Percentiles rank a stretch among this genome's conserved stretches.
Conservation (phyloP, 2,888 invertebrate genomes). For the Drosophila macrospina region DNA sequence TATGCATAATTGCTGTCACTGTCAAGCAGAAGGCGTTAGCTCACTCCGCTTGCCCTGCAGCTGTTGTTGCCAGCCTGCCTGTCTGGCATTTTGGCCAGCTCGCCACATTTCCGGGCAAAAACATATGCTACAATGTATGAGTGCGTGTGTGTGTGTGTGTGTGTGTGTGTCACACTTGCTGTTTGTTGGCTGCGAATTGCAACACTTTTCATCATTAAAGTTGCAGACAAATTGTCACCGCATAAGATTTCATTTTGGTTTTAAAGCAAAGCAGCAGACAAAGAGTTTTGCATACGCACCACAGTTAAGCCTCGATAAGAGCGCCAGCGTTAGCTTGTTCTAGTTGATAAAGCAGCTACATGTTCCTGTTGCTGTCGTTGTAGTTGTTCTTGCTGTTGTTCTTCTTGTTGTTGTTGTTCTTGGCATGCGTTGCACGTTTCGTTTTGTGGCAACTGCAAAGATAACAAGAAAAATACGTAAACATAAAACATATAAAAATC, state of each 20-base stretch:
- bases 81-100: conserved; percentile 18
- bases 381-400: conserved; percentile 21
- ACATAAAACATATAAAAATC: conserved; percentile 57
- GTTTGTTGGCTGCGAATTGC: conserved; percentile 41
- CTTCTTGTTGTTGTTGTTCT: neutral
- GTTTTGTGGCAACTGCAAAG: conserved; percentile 44
- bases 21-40: conserved; percentile 27
- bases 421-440: conserved; percentile 64
- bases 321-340: conserved; percentile 4
- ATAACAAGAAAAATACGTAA: conserved; percentile 50
- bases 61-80: conserved; percentile 8
- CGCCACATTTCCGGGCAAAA: conserved; percentile 33
- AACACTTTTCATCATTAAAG: conserved; percentile 61
- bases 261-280: neutral
- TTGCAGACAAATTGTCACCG: conserved; percentile 40
- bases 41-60: conserved; percentile 12
- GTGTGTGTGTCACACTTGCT: conserved; percentile 29
- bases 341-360: conserved; percentile 24
- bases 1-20: conserved; percentile 76
- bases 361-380: conserved; percentile 32
- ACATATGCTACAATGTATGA: conserved; percentile 8
- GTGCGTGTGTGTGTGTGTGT: conserved; percentile 4
- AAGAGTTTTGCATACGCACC: conserved; percentile 48
- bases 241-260: conserved; percentile 19
- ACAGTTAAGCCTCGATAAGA: conserved; percentile 29